phyloP scores from a whole-genome alignment of 2,113 vertebrate species.

The Ameiurus melas region DNA sequence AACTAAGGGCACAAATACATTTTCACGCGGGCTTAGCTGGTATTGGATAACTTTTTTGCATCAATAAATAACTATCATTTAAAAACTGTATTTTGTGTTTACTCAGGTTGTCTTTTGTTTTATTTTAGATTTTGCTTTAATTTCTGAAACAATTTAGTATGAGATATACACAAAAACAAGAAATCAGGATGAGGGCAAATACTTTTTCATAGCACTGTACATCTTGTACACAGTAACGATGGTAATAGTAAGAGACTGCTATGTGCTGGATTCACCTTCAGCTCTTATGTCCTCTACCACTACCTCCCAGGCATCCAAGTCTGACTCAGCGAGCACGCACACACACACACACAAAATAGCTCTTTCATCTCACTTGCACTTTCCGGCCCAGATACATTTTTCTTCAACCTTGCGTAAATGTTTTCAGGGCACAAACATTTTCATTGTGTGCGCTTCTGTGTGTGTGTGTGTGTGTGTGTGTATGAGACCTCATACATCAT shows the following conservation, averaged over 20 bases:
- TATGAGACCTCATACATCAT: background rate
- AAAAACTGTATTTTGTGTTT: too few relatives aligned
- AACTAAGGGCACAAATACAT: too few relatives aligned
- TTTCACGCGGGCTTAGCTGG: too few relatives aligned
- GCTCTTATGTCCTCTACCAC: conserved; percentile 29
- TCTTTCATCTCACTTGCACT: background rate
- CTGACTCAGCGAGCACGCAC: conserved; percentile 18
- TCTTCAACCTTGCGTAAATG: conserved; percentile 35
- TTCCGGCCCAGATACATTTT: conserved; percentile 15
- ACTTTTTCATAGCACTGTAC: background rate
- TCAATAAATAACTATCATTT: too few relatives aligned
- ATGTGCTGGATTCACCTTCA: conserved; percentile 38
- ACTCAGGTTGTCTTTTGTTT: too few relatives aligned
- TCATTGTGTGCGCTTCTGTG: background rate
- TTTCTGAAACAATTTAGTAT: too few relatives aligned
- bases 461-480: background rate
- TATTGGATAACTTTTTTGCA: too few relatives aligned
- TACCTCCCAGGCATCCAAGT: background rate
- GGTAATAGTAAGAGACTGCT: background rate
- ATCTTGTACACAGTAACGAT: background rate
- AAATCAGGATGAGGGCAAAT: too few relatives aligned
- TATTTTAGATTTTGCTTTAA: too few relatives aligned
- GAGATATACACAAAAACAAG: too few relatives aligned
- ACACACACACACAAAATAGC: background rate
- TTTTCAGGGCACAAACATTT: background rate